These are phyloP conservation scores for Gortyna flavago DNA, from an alignment of 2,888 invertebrate species.

Conservation along the genomic window DNA sequence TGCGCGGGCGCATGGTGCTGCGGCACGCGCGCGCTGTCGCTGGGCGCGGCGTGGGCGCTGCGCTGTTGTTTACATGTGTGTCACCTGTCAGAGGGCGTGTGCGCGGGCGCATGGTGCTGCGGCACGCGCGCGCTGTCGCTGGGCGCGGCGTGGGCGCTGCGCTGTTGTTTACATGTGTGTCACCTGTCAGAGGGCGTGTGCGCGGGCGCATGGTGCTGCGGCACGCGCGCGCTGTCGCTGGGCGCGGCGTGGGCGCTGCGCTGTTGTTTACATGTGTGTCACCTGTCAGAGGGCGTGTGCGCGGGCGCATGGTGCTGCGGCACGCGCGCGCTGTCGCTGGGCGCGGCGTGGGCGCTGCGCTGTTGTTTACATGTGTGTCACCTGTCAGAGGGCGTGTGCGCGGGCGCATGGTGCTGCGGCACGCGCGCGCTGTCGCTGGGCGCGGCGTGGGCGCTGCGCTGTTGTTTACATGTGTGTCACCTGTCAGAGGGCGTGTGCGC, in stretches of 20 bases:
- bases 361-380: no score
- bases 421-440: conserved; percentile 93
- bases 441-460: conserved; percentile 91
- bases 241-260: conserved; percentile 92
- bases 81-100: conserved; percentile 74
- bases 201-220: conserved; percentile 69
- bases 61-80: conserved; percentile 91
- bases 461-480: no score
- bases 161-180: conserved; percentile 91
- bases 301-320: conserved; percentile 70
- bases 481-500: conserved; percentile 73
- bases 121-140: conserved; percentile 91
- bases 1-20: conserved; percentile 70
- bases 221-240: conserved; percentile 91
- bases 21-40: conserved; percentile 90
- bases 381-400: conserved; percentile 74
- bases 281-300: conserved; percentile 74
- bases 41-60: conserved; percentile 92
- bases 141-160: conserved; percentile 92
- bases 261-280: no score
- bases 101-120: conserved; percentile 70
- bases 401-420: conserved; percentile 70
- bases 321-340: conserved; percentile 92
- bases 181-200: conserved; percentile 75
- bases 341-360: conserved; percentile 92